A percentile compares a stretch with the other conserved stretches of the same genome.
phyloP scores from a whole-genome alignment of 2,797 vertebrate species.

The Dermochelys coriacea region DNA sequence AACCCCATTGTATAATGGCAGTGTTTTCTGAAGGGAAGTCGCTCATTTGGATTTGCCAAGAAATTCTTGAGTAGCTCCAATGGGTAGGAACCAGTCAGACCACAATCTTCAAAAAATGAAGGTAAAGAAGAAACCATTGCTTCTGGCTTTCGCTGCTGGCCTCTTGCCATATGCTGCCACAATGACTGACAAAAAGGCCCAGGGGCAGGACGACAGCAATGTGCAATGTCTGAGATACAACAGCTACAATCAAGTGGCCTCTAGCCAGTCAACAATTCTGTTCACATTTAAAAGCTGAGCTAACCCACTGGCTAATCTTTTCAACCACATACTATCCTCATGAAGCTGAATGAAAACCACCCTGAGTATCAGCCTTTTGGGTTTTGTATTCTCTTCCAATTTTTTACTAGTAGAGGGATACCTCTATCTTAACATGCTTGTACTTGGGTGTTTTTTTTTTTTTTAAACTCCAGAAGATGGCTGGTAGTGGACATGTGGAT shows the following conservation, averaged over 20 bases:
- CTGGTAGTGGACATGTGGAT: not conserved
- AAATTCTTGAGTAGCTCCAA: not conserved
- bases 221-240: not conserved
- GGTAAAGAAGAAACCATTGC: not conserved
- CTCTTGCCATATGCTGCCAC: not conserved
- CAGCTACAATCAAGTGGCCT: not conserved
- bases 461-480: not conserved
- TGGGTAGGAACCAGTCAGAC: not conserved
- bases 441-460: not conserved
- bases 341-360: not conserved
- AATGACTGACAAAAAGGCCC: not conserved
- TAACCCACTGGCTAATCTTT: not conserved
- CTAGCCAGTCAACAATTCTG: not conserved
- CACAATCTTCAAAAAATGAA: not conserved
- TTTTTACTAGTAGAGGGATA: not conserved
- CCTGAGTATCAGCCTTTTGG: not conserved
- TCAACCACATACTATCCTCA: not conserved
- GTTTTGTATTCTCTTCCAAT: not conserved
- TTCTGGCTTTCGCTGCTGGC: not conserved
- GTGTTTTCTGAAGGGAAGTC: not conserved
- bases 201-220: not conserved
- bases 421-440: not conserved
- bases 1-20: not conserved
- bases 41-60: not conserved
- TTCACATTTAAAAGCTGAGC: not conserved